Evolutionary conservation across 1,140 invertebrate species (phyloP).

Genomic region (Lepidurus arcticus): DNA sequence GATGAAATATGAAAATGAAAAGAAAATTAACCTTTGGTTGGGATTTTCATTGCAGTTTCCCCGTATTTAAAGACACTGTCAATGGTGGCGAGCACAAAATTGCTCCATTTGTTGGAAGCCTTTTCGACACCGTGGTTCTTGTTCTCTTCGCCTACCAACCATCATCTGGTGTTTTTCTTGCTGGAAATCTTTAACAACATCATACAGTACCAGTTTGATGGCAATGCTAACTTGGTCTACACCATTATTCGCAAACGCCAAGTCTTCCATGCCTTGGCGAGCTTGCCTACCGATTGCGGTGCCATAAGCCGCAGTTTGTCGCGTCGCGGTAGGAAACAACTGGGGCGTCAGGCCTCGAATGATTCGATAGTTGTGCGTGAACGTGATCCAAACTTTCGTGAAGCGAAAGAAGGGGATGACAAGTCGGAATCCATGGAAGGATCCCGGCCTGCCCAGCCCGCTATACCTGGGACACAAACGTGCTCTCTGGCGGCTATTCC

Average conservation of each 20-base stretch:
- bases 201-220: constrained; percentile 99
- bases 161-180: constrained; percentile 97
- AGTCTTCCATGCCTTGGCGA: constrained; percentile 94
- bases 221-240: constrained; percentile 96
- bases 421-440: constrained; percentile 63
- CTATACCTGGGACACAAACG: constrained; percentile 83
- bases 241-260: constrained; percentile 97
- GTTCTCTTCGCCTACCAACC: constrained; percentile 90
- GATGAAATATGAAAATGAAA: constrained; percentile 13
- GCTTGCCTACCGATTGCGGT: constrained; percentile 85
- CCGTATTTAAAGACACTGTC: constrained; percentile 98
- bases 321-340: constrained; percentile 52
- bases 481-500: constrained; percentile 82
- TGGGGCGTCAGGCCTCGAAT: constrained; percentile 37
- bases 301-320: constrained; percentile 79
- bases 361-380: constrained; percentile 34
- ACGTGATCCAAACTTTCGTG: background rate
- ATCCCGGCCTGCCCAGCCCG: constrained; percentile 73
- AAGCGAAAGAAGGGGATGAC: constrained; percentile 41
- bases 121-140: constrained; percentile 99
- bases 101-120: constrained; percentile 93
- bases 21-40: constrained; percentile 33
- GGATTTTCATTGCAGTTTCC: constrained; percentile 64
- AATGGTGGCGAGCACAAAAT: constrained; percentile 97
- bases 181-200: constrained; percentile 99